These are phyloP conservation scores for Chrysomallon squamiferum DNA, from an alignment of 1,140 invertebrate species.

Conservation along the genomic window DNA sequence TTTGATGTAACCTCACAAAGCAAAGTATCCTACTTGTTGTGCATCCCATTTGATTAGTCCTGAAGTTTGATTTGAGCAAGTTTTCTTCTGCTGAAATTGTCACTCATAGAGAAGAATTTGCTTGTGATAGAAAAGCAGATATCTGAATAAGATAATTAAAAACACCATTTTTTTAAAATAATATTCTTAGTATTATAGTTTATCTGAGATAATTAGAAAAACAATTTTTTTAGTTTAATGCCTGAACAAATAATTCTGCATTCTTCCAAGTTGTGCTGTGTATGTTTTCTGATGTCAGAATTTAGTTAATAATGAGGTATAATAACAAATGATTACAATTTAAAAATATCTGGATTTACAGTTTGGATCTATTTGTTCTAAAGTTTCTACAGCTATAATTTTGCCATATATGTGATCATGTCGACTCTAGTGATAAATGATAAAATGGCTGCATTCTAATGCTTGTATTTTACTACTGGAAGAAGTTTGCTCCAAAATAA, in stretches of 20 bases:
- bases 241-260: not conserved
- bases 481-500: too few relatives aligned
- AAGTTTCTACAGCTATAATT: too few relatives aligned
- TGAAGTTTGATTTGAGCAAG: too few relatives aligned
- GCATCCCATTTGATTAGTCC: too few relatives aligned
- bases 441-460: too few relatives aligned
- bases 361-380: too few relatives aligned
- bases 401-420: too few relatives aligned
- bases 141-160: slow-evolving; percentile 69
- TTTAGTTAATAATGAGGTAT: not conserved
- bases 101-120: slow-evolving; percentile 82
- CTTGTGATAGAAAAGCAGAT: slow-evolving; percentile 92
- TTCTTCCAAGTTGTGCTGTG: not conserved
- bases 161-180: not conserved
- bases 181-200: not conserved
- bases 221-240: not conserved
- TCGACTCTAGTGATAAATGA: too few relatives aligned
- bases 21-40: too few relatives aligned
- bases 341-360: too few relatives aligned
- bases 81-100: slow-evolving; percentile 14
- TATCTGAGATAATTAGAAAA: not conserved
- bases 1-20: too few relatives aligned
- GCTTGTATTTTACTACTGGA: too few relatives aligned
- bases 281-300: not conserved
- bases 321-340: not conserved